Evolutionary conservation across 2,113 vertebrate species (phyloP).

Genomic region (Okapia johnstoni): DNA sequence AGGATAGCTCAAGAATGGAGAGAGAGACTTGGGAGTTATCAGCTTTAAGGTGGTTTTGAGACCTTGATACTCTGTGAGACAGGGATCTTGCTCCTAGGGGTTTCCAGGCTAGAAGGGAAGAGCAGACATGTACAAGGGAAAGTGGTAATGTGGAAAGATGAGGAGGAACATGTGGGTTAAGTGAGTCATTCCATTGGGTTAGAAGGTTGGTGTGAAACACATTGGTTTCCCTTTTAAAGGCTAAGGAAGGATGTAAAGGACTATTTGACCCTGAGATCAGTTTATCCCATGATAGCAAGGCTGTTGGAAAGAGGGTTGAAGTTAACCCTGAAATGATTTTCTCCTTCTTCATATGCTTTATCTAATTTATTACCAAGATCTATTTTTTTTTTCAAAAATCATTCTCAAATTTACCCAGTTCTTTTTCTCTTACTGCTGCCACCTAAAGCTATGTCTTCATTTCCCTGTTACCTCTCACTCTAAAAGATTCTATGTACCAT

Average conservation of each 20-base stretch:
- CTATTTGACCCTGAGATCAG: neutral
- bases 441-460: neutral
- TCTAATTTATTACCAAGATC: neutral
- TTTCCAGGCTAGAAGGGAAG: neutral
- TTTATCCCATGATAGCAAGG: neutral
- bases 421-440: neutral
- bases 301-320: neutral
- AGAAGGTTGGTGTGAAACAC: neutral
- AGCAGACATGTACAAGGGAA: neutral
- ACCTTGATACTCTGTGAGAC: neutral
- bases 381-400: slow-evolving; percentile 5
- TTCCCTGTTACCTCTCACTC: neutral
- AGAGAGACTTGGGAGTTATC: neutral
- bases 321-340: neutral
- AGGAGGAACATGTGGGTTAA: neutral
- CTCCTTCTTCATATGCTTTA: neutral
- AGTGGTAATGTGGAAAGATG: neutral
- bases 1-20: neutral
- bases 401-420: neutral
- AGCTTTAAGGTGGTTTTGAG: neutral
- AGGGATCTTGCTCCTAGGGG: neutral
- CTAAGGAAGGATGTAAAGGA: neutral
- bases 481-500: neutral
- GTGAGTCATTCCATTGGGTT: neutral
- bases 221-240: neutral